phyloP scores from a whole-genome alignment of 2,888 invertebrate species.

The Ophonus ardosiacus region DNA sequence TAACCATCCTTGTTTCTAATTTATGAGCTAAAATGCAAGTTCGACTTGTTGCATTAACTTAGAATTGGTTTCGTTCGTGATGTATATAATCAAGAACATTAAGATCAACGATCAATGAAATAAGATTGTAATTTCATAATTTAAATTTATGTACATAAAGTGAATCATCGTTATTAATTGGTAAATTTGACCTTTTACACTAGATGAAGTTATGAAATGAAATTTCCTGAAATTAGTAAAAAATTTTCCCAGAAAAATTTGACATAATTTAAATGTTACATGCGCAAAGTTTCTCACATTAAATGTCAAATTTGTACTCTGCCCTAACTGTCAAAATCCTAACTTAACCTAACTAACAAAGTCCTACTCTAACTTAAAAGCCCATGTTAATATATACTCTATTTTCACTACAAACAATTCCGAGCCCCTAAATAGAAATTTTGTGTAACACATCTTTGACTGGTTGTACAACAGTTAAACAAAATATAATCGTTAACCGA shows the following conservation, averaged over 20 bases:
- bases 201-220: neutral
- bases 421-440: too few relatives aligned
- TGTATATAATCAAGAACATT: slow-evolving; percentile 8
- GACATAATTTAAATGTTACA: neutral
- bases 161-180: slow-evolving; percentile 13
- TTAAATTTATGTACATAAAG: slow-evolving; percentile 9
- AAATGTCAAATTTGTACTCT: too few relatives aligned
- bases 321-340: too few relatives aligned
- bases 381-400: too few relatives aligned
- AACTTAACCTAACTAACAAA: too few relatives aligned
- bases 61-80: slow-evolving; percentile 9
- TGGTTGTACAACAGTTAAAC: too few relatives aligned
- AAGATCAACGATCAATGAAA: neutral
- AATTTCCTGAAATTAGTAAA: slow-evolving; percentile 2
- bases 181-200: slow-evolving; percentile 2
- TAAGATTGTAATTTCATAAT: neutral
- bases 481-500: too few relatives aligned
- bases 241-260: neutral
- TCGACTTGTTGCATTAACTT: neutral
- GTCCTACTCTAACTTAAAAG: too few relatives aligned
- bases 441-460: too few relatives aligned
- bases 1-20: neutral
- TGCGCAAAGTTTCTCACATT: too few relatives aligned
- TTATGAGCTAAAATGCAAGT: neutral
- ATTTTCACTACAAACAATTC: too few relatives aligned